A percentile compares a stretch with the other conserved stretches of the same genome.
Conservation (phyloP, 2,113 vertebrate species). For the Rhynchopsitta pachyrhyncha region DNA sequence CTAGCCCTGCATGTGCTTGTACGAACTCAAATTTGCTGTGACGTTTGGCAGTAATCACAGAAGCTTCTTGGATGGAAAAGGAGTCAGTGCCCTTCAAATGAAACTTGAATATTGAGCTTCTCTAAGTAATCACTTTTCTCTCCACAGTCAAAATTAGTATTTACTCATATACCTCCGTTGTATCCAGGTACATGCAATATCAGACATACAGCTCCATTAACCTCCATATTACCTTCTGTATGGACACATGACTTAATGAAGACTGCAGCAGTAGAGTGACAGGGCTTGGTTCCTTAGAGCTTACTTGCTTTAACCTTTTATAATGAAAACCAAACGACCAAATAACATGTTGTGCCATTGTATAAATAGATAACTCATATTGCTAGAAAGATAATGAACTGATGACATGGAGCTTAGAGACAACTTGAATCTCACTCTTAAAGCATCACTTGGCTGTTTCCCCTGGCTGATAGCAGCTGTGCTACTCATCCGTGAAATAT, state of each 20-base stretch:
- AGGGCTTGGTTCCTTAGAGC: background rate
- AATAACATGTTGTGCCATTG: background rate
- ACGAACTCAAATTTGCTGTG: background rate
- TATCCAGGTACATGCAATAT: background rate
- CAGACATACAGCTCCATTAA: background rate
- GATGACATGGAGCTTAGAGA: background rate
- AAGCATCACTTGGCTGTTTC: background rate
- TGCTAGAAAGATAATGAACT: background rate
- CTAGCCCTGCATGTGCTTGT: background rate
- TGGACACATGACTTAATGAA: background rate
- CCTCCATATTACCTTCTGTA: background rate
- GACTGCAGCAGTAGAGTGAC: background rate
- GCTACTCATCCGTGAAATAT: background rate
- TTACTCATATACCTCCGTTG: background rate
- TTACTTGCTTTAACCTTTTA: background rate
- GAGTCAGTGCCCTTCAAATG: background rate
- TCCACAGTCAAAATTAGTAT: background rate
- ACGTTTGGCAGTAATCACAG: background rate
- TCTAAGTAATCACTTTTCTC: background rate
- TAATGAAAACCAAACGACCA: background rate
- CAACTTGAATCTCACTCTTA: background rate
- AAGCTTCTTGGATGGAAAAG: background rate
- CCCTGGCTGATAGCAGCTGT: background rate
- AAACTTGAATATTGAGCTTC: background rate
- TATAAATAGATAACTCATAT: background rate